Conservation (phyloP, 2,113 vertebrate genomes). For the Engystomops pustulosus region DNA sequence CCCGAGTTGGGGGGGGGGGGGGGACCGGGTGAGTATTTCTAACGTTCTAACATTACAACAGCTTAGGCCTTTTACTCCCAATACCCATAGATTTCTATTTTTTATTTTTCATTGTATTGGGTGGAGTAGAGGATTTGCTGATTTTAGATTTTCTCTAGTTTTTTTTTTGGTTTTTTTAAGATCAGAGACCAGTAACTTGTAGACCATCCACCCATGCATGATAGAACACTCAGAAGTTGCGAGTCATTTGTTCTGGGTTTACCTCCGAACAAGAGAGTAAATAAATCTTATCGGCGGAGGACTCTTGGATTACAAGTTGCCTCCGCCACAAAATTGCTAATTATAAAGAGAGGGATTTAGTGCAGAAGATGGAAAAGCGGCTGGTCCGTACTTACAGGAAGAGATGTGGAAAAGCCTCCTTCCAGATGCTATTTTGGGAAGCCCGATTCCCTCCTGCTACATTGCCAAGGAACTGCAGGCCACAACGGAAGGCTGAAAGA, state of each 20-base stretch:
- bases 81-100: too few species aligned
- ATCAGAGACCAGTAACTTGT: too few species aligned
- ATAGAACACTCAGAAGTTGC: too few species aligned
- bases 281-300: constrained; percentile 47
- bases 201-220: too few species aligned
- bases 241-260: neutral
- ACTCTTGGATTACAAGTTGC: constrained; percentile 27
- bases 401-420: constrained; percentile 76
- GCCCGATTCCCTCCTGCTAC: constrained; percentile 85
- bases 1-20: too few species aligned
- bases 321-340: constrained; percentile 34
- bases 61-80: too few species aligned
- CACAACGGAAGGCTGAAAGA: constrained; percentile 85
- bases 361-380: constrained; percentile 40
- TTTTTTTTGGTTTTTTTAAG: too few species aligned
- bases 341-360: constrained; percentile 50
- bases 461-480: constrained; percentile 95
- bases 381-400: constrained; percentile 77
- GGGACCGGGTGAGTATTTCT: too few species aligned
- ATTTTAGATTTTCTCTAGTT: too few species aligned
- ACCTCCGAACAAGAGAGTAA: constrained; percentile 25
- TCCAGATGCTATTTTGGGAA: constrained; percentile 87
- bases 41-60: too few species aligned
- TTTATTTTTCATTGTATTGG: too few species aligned
- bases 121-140: too few species aligned